These are phyloP conservation scores for Ovibos moschatus DNA, from an alignment of 2,113 vertebrate genomes.

Conservation along the genomic window DNA sequence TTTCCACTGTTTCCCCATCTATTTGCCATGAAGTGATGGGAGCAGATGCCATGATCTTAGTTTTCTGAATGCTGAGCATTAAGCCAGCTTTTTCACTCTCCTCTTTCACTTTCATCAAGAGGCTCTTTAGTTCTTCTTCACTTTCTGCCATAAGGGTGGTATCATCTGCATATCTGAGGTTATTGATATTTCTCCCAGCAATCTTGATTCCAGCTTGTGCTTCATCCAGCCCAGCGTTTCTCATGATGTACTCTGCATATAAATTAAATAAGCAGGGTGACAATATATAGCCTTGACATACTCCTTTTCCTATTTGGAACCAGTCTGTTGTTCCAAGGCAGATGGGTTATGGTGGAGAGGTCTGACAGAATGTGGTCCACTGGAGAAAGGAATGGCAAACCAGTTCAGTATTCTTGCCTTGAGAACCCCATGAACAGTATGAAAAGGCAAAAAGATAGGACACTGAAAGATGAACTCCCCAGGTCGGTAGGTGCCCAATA, in stretches of 20 bases:
- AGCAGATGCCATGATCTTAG: not conserved
- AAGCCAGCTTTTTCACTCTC: not conserved
- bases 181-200: not conserved
- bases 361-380: not conserved
- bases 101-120: not conserved
- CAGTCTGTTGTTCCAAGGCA: not conserved
- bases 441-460: not conserved
- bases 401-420: not conserved
- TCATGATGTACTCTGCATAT: not conserved
- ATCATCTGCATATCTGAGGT: not conserved
- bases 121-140: not conserved
- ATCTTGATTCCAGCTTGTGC: not conserved
- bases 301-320: not conserved
- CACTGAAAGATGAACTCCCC: not conserved
- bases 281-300: not conserved
- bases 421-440: not conserved
- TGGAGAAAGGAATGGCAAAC: not conserved
- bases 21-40: not conserved
- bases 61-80: not conserved
- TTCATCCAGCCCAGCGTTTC: not conserved
- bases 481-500: not conserved
- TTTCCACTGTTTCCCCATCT: not conserved
- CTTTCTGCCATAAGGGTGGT: not conserved
- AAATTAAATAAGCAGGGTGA: not conserved
- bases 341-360: not conserved